A percentile compares a stretch with the other conserved stretches of the same genome.
These are phyloP conservation scores for Mustela nigripes DNA, from an alignment of 2,113 vertebrate genomes.

Conservation along the genomic window DNA sequence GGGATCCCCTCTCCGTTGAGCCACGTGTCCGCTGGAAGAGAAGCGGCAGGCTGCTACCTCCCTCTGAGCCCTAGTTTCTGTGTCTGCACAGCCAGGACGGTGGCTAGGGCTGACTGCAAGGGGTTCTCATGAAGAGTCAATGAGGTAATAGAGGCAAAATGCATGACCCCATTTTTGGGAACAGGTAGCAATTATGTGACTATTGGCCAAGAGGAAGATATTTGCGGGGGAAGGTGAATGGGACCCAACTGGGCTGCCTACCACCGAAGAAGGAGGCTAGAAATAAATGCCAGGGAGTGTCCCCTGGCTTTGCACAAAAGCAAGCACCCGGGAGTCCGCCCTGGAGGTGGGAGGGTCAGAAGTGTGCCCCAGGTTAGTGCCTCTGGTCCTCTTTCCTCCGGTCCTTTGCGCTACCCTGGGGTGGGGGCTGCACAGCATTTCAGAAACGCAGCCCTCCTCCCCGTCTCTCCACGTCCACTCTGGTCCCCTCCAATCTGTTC, in stretches of 20 bases:
- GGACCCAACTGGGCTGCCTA: not conserved
- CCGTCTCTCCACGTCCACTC: not conserved
- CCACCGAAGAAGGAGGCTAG: not conserved
- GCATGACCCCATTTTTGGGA: not conserved
- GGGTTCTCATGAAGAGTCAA: not conserved
- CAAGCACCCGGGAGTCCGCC: not conserved
- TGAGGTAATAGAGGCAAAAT: slow-evolving; percentile 28
- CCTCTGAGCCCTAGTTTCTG: not conserved
- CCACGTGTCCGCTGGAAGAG: not conserved
- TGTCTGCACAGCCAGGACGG: not conserved
- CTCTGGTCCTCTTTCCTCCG: not conserved
- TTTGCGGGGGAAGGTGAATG: not conserved
- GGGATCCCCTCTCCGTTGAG: not conserved
- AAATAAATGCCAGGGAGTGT: not conserved
- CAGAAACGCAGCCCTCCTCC: not conserved
- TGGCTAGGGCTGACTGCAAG: not conserved
- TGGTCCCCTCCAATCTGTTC: slow-evolving; percentile 59
- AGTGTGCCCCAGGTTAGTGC: not conserved
- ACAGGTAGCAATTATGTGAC: slow-evolving; percentile 32
- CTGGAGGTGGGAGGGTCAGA: not conserved
- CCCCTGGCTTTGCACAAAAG: not conserved
- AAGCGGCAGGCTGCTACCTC: not conserved
- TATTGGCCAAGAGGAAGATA: slow-evolving; percentile 51
- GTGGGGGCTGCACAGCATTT: not conserved
- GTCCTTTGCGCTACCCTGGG: too few species aligned